These are phyloP conservation scores for Labia minor DNA, from an alignment of 2,888 invertebrate genomes.

Conservation along the genomic window DNA sequence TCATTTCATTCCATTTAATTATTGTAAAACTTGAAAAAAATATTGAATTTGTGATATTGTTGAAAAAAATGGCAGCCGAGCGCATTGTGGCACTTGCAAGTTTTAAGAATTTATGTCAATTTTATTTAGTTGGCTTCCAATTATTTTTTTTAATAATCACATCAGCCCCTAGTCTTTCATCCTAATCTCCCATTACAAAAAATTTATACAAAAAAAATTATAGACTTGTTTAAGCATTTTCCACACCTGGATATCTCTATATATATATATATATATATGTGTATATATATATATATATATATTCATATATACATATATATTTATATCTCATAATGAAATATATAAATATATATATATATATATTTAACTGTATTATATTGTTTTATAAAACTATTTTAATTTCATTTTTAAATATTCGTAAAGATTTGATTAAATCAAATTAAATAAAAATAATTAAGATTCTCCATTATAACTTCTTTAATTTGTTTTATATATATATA, in stretches of 20 bases:
- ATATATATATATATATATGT: background rate
- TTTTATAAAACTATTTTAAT: too few relatives aligned
- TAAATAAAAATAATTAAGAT: background rate
- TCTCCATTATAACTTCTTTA: background rate
- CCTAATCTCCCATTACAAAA: background rate
- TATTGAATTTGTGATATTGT: constrained; percentile 13
- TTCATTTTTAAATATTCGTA: background rate
- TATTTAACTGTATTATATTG: background rate
- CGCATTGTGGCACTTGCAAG: background rate
- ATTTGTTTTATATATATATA: background rate
- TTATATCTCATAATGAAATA: background rate
- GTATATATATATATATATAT: background rate
- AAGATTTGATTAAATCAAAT: background rate
- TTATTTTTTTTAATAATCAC: background rate
- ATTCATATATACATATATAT: background rate
- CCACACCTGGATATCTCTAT: too few relatives aligned
- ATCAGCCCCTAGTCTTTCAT: constrained; percentile 5
- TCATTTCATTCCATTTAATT: background rate
- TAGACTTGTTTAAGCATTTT: background rate
- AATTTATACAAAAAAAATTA: too few relatives aligned
- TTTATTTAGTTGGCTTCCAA: background rate
- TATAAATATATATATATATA: background rate
- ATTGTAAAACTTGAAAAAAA: too few relatives aligned
- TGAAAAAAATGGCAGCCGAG: background rate
- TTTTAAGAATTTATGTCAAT: background rate